Percentiles rank a stretch among this genome's conserved stretches.
These are phyloP conservation scores for Anomalospiza imberbis DNA, from an alignment of 2,797 vertebrate genomes.

Conservation along the genomic window DNA sequence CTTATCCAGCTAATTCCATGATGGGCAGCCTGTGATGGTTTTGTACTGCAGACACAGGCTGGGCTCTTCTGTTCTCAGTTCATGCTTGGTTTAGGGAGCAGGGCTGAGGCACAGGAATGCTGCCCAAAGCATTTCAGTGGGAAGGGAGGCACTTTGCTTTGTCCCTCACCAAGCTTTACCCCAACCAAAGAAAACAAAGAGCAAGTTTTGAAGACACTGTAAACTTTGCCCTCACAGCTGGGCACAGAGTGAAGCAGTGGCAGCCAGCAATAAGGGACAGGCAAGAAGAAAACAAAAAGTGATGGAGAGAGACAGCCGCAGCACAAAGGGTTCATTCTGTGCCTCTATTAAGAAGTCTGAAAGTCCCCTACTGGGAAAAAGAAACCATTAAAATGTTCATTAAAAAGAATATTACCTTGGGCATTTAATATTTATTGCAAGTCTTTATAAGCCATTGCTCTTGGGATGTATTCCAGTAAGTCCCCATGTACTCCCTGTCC, in stretches of 20 bases:
- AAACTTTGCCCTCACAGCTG: slow-evolving; percentile 49
- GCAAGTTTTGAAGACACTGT: slow-evolving; percentile 24
- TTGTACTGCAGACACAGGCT: not conserved
- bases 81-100: not conserved
- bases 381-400: slow-evolving; percentile 38
- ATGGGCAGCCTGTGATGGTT: not conserved
- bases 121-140: not conserved
- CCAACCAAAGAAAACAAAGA: slow-evolving; percentile 37
- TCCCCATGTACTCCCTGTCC: not conserved
- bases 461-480: not conserved
- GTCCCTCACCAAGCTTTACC: not conserved
- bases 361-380: slow-evolving; percentile 15
- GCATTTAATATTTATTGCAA: slow-evolving; percentile 22
- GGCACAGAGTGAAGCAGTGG: not conserved
- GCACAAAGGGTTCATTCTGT: slow-evolving; percentile 7
- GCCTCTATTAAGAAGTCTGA: not conserved
- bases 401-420: slow-evolving; percentile 31
- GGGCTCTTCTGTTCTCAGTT: not conserved
- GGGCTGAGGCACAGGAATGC: not conserved
- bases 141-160: not conserved
- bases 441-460: not conserved
- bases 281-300: slow-evolving; percentile 17
- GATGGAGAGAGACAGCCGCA: not conserved
- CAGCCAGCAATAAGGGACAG: not conserved
- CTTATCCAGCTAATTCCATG: not conserved